Percentiles rank a stretch among this genome's conserved stretches.
These are phyloP conservation scores for Oxytorus armatus DNA, from an alignment of 2,888 invertebrate genomes.

Conservation along the genomic window DNA sequence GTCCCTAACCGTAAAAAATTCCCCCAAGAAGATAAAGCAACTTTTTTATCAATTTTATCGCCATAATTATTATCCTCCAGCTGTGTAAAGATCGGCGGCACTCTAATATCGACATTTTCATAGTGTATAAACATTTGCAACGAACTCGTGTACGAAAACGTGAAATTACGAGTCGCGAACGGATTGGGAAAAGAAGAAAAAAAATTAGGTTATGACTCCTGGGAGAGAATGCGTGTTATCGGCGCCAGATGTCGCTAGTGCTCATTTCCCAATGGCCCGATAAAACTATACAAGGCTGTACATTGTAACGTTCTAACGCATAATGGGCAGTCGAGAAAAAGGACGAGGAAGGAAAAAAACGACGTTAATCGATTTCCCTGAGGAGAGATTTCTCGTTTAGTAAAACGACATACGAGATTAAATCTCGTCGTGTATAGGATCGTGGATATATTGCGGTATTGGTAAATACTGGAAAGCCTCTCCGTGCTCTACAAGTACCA, in stretches of 20 bases:
- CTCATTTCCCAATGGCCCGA: conserved; percentile 27
- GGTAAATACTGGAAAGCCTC: conserved; percentile 46
- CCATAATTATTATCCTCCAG: no score
- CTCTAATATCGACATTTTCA: no score
- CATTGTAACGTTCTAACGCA: no score
- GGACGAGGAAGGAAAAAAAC: neutral
- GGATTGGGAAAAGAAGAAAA: neutral
- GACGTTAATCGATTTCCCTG: conserved; percentile 39
- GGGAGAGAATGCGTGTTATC: conserved; percentile 9
- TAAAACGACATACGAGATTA: conserved; percentile 26
- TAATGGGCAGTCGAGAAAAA: conserved; percentile 11
- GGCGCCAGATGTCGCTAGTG: conserved; percentile 15
- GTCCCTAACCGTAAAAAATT: no score
- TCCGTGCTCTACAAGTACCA: conserved; percentile 19
- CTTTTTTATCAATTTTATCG: no score
- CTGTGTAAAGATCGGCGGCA: no score
- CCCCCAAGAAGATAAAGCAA: no score
- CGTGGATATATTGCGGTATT: neutral
- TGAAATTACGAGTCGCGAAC: neutral
- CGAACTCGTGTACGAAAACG: neutral
- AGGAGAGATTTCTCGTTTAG: conserved; percentile 14
- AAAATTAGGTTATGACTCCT: neutral
- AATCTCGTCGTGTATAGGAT: conserved; percentile 24
- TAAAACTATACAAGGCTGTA: no score
- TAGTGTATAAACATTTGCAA: no score